Conservation (phyloP, 1,140 invertebrate genomes). For the Drepana arcuata region DNA sequence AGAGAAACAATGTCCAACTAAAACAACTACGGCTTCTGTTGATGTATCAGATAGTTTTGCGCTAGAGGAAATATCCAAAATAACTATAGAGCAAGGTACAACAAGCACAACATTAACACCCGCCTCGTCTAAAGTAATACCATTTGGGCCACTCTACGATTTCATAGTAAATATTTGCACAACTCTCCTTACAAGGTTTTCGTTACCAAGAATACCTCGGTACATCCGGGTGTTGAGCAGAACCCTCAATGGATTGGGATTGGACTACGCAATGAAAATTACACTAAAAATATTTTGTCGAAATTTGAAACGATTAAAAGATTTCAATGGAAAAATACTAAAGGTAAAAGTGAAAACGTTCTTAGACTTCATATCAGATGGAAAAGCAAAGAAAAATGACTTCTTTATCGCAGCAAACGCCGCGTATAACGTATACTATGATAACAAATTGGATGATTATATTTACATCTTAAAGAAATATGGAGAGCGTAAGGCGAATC, state of each 20-base stretch:
- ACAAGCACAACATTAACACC: too few species aligned
- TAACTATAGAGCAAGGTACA: too few species aligned
- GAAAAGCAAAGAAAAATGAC: slow-evolving; percentile 11
- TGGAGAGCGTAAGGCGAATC: slow-evolving; percentile 5
- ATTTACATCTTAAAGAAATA: slow-evolving; percentile 19
- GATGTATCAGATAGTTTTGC: too few species aligned
- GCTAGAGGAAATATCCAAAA: too few species aligned
- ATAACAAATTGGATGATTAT: slow-evolving; percentile 24
- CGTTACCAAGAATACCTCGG: slow-evolving; percentile 3
- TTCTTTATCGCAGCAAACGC: slow-evolving; percentile 22
- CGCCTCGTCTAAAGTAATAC: too few species aligned
- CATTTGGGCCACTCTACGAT: slow-evolving; percentile 24
- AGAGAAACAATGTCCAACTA: too few species aligned
- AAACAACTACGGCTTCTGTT: too few species aligned
- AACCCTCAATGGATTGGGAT: slow-evolving; percentile 10
- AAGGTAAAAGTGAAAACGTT: slow-evolving; percentile 14
- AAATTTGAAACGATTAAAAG: slow-evolving; percentile 8
- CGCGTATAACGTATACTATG: slow-evolving; percentile 13
- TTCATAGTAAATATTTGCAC: slow-evolving; percentile 18
- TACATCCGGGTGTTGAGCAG: slow-evolving; percentile 16
- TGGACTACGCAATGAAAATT: slow-evolving; percentile 10
- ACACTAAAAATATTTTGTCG: slow-evolving; percentile 13
- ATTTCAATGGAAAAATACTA: slow-evolving; percentile 7
- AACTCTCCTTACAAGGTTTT: slow-evolving; percentile 12
- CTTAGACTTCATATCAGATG: slow-evolving; percentile 8